Base-by-base conservation (phyloP, 1,140 invertebrate species). In the Aphaenogaster floridana region DNA sequence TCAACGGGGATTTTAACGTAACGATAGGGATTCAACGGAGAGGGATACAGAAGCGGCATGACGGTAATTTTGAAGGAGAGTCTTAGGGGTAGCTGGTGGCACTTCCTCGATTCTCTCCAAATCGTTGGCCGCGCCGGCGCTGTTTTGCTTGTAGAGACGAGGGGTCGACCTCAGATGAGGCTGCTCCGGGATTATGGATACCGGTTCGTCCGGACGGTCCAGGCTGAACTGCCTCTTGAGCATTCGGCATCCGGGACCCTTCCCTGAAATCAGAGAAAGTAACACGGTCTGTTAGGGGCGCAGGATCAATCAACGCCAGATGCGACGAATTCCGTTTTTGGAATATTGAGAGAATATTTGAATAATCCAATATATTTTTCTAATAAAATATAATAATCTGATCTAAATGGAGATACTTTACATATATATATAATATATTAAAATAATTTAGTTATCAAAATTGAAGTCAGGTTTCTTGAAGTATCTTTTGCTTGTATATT, bases 101-200 rank as follows among this genome's bases (percentile, higher is more conserved):
- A 97, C 96, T 91, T 97, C 97, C 93, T 97, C 97, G 89, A 97
- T 97, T 90, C 97, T 96, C 91, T 97, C 97, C 86, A 97, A 93
- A 94, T 97, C 97, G 85, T 96, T 96, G 3, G 97, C 96, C 36
- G 97, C 97, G 11, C 97, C 97, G 3, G 96, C 96, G 17, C 97
- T 97, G 93, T 97, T 97, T 92, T 97, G 97, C 89, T 97, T 97
- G 92, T 96, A 97, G 9, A 97, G 93, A 66, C 95, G 94, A 45
- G 95, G 94, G 74, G 88, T 69, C 21, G 78, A 39, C 17, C 63
- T 84, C 8, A 54, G 69, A 5, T 45, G 78, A 0, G 57, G 9
- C 8, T 90, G 89, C n/a, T 45, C 57, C 9, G 90, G 69, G 1
- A 68, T 63, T 15, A 74, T 54, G 9, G 71, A 83, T 1, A 92